Evolutionary conservation across 2,113 vertebrate species (phyloP).

Genomic region (Caloenas nicobarica): DNA sequence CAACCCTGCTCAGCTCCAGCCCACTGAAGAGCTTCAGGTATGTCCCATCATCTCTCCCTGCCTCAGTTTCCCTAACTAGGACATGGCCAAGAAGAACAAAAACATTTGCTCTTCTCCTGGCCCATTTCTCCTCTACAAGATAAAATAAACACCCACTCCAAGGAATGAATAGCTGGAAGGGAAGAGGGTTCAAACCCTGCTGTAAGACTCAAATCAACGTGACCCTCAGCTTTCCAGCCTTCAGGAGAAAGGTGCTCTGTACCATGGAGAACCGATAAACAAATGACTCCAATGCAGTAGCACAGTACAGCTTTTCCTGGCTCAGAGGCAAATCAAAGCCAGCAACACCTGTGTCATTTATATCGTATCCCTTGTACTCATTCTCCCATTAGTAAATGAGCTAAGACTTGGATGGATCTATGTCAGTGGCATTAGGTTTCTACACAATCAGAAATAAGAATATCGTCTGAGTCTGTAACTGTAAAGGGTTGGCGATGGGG

Average conservation of each 20-base stretch:
- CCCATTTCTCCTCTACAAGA: background rate
- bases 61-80: background rate
- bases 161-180: background rate
- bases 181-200: background rate
- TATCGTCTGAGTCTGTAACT: background rate
- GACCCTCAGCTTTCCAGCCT: background rate
- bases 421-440: background rate
- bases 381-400: conserved; percentile 3
- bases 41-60: background rate
- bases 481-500: background rate
- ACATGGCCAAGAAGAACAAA: background rate
- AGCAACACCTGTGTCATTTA: background rate
- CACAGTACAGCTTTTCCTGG: background rate
- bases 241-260: background rate
- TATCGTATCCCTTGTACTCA: background rate
- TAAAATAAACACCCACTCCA: background rate
- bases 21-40: background rate
- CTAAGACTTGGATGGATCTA: conserved; percentile 12
- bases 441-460: background rate
- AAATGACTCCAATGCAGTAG: background rate
- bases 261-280: background rate
- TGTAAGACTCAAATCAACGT: background rate
- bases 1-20: background rate
- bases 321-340: conserved; percentile 18
- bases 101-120: background rate